Conservation (phyloP, 2,888 invertebrate genomes). For the Plebejus argus region DNA sequence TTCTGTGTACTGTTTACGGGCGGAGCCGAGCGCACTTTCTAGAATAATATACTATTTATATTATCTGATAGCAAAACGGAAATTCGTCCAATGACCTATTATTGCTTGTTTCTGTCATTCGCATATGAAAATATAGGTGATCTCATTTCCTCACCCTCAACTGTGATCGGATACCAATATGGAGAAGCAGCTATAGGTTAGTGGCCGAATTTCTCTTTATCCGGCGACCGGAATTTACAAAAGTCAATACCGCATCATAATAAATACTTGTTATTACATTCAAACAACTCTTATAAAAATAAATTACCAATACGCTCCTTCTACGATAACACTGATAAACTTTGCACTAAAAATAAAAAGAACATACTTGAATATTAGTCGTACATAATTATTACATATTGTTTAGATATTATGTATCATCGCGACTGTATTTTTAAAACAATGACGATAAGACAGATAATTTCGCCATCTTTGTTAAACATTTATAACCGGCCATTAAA, state of each 20-base stretch:
- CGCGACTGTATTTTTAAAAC: background rate
- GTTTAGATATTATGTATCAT: background rate
- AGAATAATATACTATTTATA: too few species aligned
- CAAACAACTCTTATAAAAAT: background rate
- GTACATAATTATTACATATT: conserved; percentile 14
- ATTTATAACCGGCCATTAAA: background rate
- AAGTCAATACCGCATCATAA: background rate
- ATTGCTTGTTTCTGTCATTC: too few species aligned
- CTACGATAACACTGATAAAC: conserved; percentile 15
- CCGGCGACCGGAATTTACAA: too few species aligned
- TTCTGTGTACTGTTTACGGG: too few species aligned
- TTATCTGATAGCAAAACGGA: too few species aligned
- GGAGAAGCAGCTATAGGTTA: too few species aligned
- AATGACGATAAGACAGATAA: background rate
- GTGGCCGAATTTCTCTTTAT: too few species aligned
- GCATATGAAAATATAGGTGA: too few species aligned
- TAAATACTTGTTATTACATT: background rate
- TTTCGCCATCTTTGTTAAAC: background rate
- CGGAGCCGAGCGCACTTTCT: too few species aligned
- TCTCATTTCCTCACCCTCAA: too few species aligned
- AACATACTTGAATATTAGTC: background rate
- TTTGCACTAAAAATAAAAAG: conserved; percentile 17
- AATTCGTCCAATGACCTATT: too few species aligned
- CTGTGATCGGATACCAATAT: too few species aligned
- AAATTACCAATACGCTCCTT: background rate